Evolutionary conservation across 2,888 invertebrate species (phyloP).

Genomic region (Lasioglossum malachurum): DNA sequence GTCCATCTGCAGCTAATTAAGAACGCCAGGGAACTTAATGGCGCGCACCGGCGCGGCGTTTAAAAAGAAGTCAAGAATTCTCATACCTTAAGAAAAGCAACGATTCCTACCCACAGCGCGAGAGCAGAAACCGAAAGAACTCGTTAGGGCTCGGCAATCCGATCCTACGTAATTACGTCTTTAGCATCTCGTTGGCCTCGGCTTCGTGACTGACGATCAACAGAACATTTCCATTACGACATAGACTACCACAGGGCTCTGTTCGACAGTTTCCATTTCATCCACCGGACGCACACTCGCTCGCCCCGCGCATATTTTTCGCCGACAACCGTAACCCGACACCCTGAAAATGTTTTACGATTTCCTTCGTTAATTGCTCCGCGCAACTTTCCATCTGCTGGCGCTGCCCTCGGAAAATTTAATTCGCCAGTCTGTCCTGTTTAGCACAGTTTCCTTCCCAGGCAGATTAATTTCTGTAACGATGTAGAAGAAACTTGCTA

Average conservation of each 20-base stretch:
- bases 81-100: conserved; percentile 29
- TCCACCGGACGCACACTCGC: not conserved
- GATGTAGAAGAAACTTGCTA: not conserved
- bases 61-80: conserved; percentile 11
- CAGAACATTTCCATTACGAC: conserved; percentile 66
- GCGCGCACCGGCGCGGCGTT: not conserved
- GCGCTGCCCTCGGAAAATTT: not conserved
- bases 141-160: conserved; percentile 63
- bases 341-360: not conserved
- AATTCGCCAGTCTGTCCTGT: not conserved
- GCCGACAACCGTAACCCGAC: not conserved
- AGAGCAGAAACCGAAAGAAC: conserved; percentile 31
- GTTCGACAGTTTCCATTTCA: conserved; percentile 38
- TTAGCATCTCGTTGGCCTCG: conserved; percentile 67
- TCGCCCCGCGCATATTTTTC: not conserved
- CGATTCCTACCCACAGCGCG: conserved; percentile 22
- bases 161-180: conserved; percentile 71
- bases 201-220: conserved; percentile 50
- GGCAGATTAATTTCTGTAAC: not conserved
- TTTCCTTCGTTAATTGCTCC: not conserved
- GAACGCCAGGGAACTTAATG: not conserved
- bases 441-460: not conserved
- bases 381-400: not conserved
- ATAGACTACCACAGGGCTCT: conserved; percentile 36
- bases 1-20: conserved; percentile 14